Evolutionary conservation across 2,113 vertebrate species (phyloP), one percentile per base, ranked within the genome.

Genomic region (Myiagra hebetior): DNA sequence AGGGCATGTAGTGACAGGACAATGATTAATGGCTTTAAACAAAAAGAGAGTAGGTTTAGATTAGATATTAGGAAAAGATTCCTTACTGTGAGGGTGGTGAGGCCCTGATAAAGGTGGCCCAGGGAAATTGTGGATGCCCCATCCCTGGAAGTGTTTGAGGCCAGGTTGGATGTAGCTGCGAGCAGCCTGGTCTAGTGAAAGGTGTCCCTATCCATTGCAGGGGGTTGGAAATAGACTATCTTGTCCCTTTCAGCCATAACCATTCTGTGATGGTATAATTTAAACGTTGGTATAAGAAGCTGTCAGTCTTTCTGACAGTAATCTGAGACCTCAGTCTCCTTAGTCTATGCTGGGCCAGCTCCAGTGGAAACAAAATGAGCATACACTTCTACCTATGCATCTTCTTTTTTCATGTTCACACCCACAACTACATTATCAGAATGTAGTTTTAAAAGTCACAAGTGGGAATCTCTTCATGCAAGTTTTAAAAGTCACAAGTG

Each of bases 221-320:
- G 26, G 2, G 3, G 1, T 42, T 63, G 14, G n/a, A 69, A 39
- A 26, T 76, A 33, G 31, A 31, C 62, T 15, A 27, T 35, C 10
- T 55, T 76, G 47, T 62, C 11, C 41, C 26, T 76, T 69, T 30
- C 18, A 56, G n/a, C 26, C 63, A 9, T 62, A 55, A 47, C 39
- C 14, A 13, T 76, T 75, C 24, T 68, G 3, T 55, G 21, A 55
- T 42, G 33, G 18, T 49, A 3, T 49, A 31, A 63, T 63, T 87
- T 87, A 87, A 68, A 60, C 3, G 0, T 68, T 87, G 35, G 6
- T 89, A 11, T 55, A 55, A 91, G 79, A 90, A 93, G 42, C 26
- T 84, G 11, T 91, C 41, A 31, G 50, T 93, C 67, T 85, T 95
- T 63, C 42, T 76, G 57, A 75, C 30, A 78, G 64, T 85, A 85